phyloP scores from a whole-genome alignment of 2,797 vertebrate species.

The Percopsis omiscomaycus region DNA sequence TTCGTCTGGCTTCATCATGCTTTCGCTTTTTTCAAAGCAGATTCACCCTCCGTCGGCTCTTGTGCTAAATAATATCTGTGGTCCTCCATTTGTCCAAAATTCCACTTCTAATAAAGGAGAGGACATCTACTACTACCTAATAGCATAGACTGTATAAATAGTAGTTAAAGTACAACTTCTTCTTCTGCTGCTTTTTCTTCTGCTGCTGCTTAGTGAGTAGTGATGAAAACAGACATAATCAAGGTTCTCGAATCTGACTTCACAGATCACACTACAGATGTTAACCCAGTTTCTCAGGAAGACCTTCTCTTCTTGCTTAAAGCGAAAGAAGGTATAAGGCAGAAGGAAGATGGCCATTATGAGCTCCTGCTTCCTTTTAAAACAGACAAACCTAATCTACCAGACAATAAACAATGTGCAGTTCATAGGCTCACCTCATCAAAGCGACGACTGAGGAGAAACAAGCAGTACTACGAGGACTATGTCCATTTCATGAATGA shows the following conservation, averaged over 20 bases:
- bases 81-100: no score
- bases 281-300: constrained; percentile 32
- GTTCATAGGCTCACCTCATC: constrained; percentile 10
- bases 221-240: constrained; percentile 22
- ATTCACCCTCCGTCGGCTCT: no score
- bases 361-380: constrained; percentile 40
- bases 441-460: constrained; percentile 9
- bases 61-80: no score
- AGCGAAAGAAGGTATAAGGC: constrained; percentile 24
- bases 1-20: no score
- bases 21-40: no score
- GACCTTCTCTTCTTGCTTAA: constrained; percentile 24
- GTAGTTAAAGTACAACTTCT: no score
- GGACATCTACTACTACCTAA: no score
- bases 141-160: no score
- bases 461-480: constrained; percentile 21
- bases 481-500: not conserved
- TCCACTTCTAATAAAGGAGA: no score
- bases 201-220: no score
- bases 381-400: constrained; percentile 22
- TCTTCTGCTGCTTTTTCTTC: no score
- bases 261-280: constrained; percentile 17
- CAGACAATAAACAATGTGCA: constrained; percentile 33
- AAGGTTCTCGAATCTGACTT: constrained; percentile 28
- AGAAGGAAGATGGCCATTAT: constrained; percentile 28